A percentile compares a stretch with the other conserved stretches of the same genome.
These are phyloP conservation scores for Drosophila equinoxialis DNA, from an alignment of 1,140 invertebrate species.

Conservation along the genomic window DNA sequence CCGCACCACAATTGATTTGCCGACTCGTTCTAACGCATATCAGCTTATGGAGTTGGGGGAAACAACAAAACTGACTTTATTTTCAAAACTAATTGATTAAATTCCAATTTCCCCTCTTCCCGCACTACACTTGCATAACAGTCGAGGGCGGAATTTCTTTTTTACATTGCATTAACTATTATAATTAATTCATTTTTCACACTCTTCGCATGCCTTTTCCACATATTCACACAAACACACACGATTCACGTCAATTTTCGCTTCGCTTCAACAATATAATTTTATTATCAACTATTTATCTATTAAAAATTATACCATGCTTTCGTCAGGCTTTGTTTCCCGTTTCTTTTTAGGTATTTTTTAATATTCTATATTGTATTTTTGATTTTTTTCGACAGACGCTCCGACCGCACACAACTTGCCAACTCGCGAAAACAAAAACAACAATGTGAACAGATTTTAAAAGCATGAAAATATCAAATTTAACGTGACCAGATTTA, in stretches of 20 bases:
- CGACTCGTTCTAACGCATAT: slow-evolving; percentile 66
- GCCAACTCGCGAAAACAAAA: neutral
- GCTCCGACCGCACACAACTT: slow-evolving; percentile 4
- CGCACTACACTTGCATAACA: slow-evolving; percentile 42
- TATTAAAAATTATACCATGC: neutral
- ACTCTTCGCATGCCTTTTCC: neutral
- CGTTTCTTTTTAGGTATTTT: slow-evolving; percentile 18
- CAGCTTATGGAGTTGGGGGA: slow-evolving; percentile 35
- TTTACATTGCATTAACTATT: slow-evolving; percentile 67
- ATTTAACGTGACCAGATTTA: no score
- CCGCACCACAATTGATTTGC: slow-evolving; percentile 60
- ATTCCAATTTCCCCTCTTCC: neutral
- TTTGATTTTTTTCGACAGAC: neutral
- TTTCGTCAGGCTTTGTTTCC: slow-evolving; percentile 17
- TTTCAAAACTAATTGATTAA: slow-evolving; percentile 17
- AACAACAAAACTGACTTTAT: slow-evolving; percentile 61
- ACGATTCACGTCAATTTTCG: slow-evolving; percentile 51
- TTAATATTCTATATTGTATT: neutral
- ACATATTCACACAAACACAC: slow-evolving; percentile 38
- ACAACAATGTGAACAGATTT: neutral
- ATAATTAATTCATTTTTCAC: neutral
- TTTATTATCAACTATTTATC: neutral
- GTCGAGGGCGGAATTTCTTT: slow-evolving; percentile 33
- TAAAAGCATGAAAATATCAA: no score
- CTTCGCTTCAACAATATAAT: slow-evolving; percentile 22